Base-by-base conservation (phyloP, 2,888 invertebrate species). In the Cerceris ruficornis region DNA sequence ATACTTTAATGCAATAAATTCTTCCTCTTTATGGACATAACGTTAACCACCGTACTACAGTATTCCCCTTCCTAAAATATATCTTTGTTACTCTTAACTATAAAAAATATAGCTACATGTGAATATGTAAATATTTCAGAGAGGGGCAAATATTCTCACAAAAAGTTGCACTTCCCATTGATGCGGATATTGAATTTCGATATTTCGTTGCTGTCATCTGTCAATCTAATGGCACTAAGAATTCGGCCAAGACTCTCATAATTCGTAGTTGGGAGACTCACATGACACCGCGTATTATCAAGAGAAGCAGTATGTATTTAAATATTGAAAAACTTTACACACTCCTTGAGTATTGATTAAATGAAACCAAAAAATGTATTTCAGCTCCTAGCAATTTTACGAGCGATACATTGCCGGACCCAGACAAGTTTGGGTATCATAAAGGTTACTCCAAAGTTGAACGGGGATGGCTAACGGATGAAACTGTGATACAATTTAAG, bases 231-330 rank as follows among this genome's bases (percentile, higher is more conserved):
- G 91, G 90, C n/a, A 90, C 90, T 74, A 91, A 92, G 78, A 91
- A 92, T 76, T 89, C 88, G 11, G 91, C 92, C 39, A 91, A 89
- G 81, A 93, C 93, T 61, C 92, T 95, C 9, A 93, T 96, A 75
- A 95, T 97, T 13, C 94, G 96, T 9, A 94, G 94, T 76, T 98
- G 98, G 98, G 98, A 98, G 92, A 96, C 97, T 0, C 95, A 96
- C 89, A 92, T 96, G 82, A 92, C 93, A 67, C 95, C 97, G 41
- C 93, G 98, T 81, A 88, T 93, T 62, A 94, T 97, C 58, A 93
- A 93, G 60, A 93, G 92, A 75, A 89, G 92, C 60, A 89, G 93
- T 93, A 92, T 87, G 84, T 91, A 66, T 84, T 58, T 8, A 78
- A 2, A 81, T 80, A 1, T 50, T 13, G 7, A 46, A 6, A 42